Percentiles rank a stretch among this genome's conserved stretches.
Conservation (phyloP, 2,113 vertebrate genomes). For the Pogona vitticeps region DNA sequence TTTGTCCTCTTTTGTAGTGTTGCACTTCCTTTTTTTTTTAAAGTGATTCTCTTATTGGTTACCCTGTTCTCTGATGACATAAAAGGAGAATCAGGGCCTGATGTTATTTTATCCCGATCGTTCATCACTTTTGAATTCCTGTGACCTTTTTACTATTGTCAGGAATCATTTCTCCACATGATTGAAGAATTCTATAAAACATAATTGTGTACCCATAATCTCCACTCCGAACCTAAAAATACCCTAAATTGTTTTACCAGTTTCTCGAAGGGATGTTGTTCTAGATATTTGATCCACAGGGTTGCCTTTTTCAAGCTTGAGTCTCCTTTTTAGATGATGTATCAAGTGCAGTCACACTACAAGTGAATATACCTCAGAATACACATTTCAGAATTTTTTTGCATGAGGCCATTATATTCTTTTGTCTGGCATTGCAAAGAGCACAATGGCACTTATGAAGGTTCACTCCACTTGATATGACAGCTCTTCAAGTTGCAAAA, state of each 20-base stretch:
- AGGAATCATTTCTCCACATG: not conserved
- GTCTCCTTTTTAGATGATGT: not conserved
- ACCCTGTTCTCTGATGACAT: not conserved
- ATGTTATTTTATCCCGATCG: not conserved
- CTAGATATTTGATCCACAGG: not conserved
- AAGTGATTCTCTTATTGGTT: no score
- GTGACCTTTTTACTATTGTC: not conserved
- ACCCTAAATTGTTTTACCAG: not conserved
- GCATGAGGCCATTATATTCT: not conserved
- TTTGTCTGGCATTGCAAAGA: not conserved
- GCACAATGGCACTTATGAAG: accelerated
- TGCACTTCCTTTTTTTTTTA: not conserved
- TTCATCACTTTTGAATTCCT: not conserved
- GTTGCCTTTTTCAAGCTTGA: not conserved
- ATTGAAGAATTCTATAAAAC: not conserved
- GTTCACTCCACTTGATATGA: not conserved
- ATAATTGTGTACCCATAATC: no score
- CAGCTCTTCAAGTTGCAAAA: constrained; percentile 13
- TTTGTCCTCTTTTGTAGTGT: not conserved
- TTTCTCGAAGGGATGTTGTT: not conserved
- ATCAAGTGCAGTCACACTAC: not conserved
- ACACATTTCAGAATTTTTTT: not conserved
- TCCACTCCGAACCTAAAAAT: no score
- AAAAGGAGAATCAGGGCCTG: not conserved
- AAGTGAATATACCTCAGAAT: not conserved